phyloP scores from a whole-genome alignment of 2,888 invertebrate species.

The Pseudolycoriella hygida region DNA sequence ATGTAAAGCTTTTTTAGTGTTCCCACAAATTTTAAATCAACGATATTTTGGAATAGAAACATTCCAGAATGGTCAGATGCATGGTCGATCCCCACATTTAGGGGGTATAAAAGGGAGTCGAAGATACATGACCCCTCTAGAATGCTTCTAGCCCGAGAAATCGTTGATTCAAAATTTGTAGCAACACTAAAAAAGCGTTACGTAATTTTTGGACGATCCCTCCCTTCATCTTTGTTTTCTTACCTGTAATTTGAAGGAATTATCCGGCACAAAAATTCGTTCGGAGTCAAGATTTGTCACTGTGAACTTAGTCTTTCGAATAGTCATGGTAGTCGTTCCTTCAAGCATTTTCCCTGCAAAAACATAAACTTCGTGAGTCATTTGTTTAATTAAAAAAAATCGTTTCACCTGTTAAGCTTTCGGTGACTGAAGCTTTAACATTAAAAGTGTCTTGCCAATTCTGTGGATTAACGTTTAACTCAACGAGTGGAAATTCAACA shows the following conservation, averaged over 20 bases:
- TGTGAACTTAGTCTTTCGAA: conserved; percentile 62
- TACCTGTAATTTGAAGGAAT: conserved; percentile 69
- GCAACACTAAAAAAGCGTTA: too few relatives aligned
- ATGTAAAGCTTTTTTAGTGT: too few relatives aligned
- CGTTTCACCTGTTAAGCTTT: conserved; percentile 52
- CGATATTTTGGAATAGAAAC: too few relatives aligned
- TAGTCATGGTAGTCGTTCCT: conserved; percentile 47
- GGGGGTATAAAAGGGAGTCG: too few relatives aligned
- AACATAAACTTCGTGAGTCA: not conserved
- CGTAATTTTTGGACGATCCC: too few relatives aligned
- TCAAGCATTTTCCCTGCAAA: conserved; percentile 48
- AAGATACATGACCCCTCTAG: too few relatives aligned
- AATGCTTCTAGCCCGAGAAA: too few relatives aligned
- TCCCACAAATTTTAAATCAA: too few relatives aligned
- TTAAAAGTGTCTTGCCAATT: conserved; percentile 62
- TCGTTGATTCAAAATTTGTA: too few relatives aligned
- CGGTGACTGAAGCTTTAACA: conserved; percentile 78
- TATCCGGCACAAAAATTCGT: conserved; percentile 73
- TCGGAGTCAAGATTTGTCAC: conserved; percentile 64
- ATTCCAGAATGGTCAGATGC: too few relatives aligned
- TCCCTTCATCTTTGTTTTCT: conserved; percentile 17
- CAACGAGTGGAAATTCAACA: conserved; percentile 60
- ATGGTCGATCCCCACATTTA: too few relatives aligned
- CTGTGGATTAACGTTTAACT: conserved; percentile 54
- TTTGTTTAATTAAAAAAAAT: not conserved